phyloP scores from a whole-genome alignment of 2,888 invertebrate species.

The Ectropis crepuscularia region DNA sequence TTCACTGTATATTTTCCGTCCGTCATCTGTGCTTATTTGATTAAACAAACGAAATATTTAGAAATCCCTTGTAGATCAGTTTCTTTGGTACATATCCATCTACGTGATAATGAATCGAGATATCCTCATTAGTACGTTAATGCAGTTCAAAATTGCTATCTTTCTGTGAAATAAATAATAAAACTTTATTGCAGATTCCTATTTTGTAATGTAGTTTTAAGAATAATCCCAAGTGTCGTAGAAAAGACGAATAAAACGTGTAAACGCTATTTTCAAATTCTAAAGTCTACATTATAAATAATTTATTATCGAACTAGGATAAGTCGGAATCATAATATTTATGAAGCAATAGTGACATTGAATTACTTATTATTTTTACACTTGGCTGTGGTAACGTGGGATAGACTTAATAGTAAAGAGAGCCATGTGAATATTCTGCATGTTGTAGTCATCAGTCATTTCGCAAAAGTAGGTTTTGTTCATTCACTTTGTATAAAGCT shows the following conservation, averaged over 20 bases:
- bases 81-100: slow-evolving; percentile 31
- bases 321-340: slow-evolving; percentile 55
- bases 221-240: slow-evolving; percentile 65
- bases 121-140: slow-evolving; percentile 32
- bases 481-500: slow-evolving; percentile 1
- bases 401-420: not conserved
- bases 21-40: slow-evolving; percentile 45
- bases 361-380: slow-evolving; percentile 9
- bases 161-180: slow-evolving; percentile 25
- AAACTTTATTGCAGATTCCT: slow-evolving; percentile 81
- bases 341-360: slow-evolving; percentile 20
- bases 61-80: slow-evolving; percentile 3
- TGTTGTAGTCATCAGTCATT: not conserved
- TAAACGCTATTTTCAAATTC: slow-evolving; percentile 57
- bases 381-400: slow-evolving; percentile 15
- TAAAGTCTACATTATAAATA: slow-evolving; percentile 58
- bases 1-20: slow-evolving; percentile 59
- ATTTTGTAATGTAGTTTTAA: slow-evolving; percentile 77
- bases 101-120: slow-evolving; percentile 21
- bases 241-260: slow-evolving; percentile 29
- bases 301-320: slow-evolving; percentile 64
- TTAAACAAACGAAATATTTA: slow-evolving; percentile 1
- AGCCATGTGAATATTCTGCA: not conserved
- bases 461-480: not conserved
- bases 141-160: slow-evolving; percentile 41